A percentile compares a stretch with the other conserved stretches of the same genome.
These are phyloP conservation scores for Cataglyphis livida DNA, from an alignment of 2,888 invertebrate genomes.

Conservation along the genomic window DNA sequence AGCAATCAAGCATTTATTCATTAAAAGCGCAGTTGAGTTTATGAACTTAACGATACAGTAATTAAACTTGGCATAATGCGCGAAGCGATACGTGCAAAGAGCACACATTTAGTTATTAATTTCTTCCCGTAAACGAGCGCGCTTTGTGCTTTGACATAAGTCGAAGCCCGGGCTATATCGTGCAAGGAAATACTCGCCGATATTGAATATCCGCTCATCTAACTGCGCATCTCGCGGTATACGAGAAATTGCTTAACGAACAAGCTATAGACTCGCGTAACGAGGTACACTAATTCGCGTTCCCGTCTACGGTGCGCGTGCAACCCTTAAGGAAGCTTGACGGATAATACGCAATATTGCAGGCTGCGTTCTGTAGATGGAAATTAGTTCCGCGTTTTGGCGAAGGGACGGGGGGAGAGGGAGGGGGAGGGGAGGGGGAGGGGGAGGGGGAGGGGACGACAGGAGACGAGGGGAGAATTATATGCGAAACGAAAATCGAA, in stretches of 20 bases:
- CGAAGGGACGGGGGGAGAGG: background rate
- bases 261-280: conserved; percentile 67
- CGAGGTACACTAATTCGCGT: conserved; percentile 68
- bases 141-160: conserved; percentile 57
- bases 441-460: background rate
- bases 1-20: conserved; percentile 18
- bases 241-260: conserved; percentile 76
- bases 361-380: conserved; percentile 11
- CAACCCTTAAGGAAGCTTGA: conserved; percentile 52
- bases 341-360: conserved; percentile 41
- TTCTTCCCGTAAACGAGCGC: conserved; percentile 48
- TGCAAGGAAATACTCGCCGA: conserved; percentile 75
- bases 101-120: conserved; percentile 54
- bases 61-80: conserved; percentile 37
- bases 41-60: conserved; percentile 7
- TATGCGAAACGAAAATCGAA: conserved; percentile 32
- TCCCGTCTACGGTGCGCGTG: conserved; percentile 43
- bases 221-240: conserved; percentile 68
- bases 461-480: conserved; percentile 8
- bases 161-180: conserved; percentile 29
- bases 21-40: background rate
- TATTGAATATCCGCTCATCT: conserved; percentile 79
- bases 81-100: conserved; percentile 13
- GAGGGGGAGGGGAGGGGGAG: background rate
- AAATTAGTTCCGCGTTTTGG: conserved; percentile 39